Evolutionary conservation across 2,797 vertebrate species (phyloP), one percentile per base, ranked within the genome.

Genomic region (Chiroxiphia lanceolata): DNA sequence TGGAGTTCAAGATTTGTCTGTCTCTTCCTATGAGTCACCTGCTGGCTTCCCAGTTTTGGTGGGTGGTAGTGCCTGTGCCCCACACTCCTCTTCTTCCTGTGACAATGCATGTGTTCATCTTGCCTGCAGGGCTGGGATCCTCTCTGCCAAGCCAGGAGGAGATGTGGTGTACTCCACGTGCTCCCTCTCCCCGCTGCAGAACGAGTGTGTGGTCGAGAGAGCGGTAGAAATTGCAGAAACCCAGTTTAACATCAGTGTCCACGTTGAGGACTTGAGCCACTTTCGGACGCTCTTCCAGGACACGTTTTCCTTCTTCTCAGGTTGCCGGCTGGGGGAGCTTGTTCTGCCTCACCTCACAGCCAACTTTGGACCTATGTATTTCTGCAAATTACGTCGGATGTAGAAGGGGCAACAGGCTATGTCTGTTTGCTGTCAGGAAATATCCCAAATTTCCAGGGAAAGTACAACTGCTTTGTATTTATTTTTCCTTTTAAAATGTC

Each of bases 301-400:
- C 90, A 99, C 99, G 0, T 99, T 99, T 97, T 97, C 96, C 96
- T 99, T 99, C 34, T 98, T 98, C 69, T 89, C 97, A 0, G 97
- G 97, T 25, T 98, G 98, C 88, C 97, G 92, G 21, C 76, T 99
- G n/a, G 99, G 99, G 54, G 98, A 99, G 92, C 98, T 99, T 75
- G 98, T 99, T 65, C 94, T 99, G 54, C 99, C 99, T 20, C 99
- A 99, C 96, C 97, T 99, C 77, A 97, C 98, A 2, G 98, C 99
- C 84, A 99, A 99, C 98, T 99, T 99, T 71, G 99, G 99, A 53
- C 99, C 99, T 27, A 98, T 98, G 97, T 99, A 99, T 96, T 98
- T 99, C 97, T 99, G 99, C 97, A 99, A 99, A 95, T 96, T 99
- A 25, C 89, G 69, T 45, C 98, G 98, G 50, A 53, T 98, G 42